These are phyloP conservation scores for Podarcis raffonei DNA, from an alignment of 2,113 vertebrate genomes.

Conservation along the genomic window DNA sequence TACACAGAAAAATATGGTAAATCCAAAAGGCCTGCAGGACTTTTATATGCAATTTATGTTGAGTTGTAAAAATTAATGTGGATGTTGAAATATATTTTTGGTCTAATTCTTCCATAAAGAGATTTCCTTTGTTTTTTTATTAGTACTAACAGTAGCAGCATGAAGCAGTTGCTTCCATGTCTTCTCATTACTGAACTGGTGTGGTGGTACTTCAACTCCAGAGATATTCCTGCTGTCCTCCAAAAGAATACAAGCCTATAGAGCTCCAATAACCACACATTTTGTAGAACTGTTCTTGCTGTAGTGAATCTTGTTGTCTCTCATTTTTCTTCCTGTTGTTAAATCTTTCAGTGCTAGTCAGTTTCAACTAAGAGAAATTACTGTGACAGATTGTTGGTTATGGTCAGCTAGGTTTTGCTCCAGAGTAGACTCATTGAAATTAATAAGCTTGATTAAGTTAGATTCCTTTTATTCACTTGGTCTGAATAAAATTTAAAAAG, in stretches of 20 bases:
- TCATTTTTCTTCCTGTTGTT: background rate
- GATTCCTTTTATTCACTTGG: too few species aligned
- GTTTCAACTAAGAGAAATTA: background rate
- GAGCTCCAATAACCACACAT: background rate
- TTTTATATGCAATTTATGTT: slow-evolving; percentile 35
- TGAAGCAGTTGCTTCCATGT: background rate
- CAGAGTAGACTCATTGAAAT: too few species aligned
- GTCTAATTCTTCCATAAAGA: slow-evolving; percentile 16
- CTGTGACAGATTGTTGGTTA: too few species aligned
- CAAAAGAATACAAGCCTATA: background rate
- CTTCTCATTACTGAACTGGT: background rate
- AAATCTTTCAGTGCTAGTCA: background rate
- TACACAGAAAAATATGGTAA: background rate
- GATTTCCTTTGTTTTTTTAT: slow-evolving; percentile 14
- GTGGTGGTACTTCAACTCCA: background rate
- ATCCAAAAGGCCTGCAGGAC: slow-evolving; percentile 18
- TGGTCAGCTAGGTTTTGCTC: too few species aligned
- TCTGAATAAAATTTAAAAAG: too few species aligned
- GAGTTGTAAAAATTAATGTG: slow-evolving; percentile 34
- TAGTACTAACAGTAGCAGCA: background rate
- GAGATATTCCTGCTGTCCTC: background rate
- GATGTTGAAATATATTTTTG: slow-evolving; percentile 12
- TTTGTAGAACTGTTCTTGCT: background rate
- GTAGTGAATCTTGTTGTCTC: background rate
- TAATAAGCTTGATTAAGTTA: too few species aligned